Evolutionary conservation across 2,797 vertebrate species (phyloP).

Genomic region (Eidolon dupreanum): DNA sequence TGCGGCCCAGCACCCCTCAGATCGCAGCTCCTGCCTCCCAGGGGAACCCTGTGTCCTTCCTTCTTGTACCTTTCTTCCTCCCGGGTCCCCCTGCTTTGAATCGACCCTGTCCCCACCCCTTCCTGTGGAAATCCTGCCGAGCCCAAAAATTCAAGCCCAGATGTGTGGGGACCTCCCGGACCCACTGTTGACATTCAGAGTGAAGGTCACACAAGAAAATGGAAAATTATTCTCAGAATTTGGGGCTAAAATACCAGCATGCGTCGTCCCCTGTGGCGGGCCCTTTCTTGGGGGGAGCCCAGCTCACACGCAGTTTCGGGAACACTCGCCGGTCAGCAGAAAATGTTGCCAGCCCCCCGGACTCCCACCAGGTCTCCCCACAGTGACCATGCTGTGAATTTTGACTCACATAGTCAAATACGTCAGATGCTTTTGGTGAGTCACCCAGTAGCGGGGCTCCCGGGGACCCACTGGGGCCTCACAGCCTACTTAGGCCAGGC

Average conservation of each 20-base stretch:
- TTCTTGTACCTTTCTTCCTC: neutral
- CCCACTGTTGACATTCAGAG: neutral
- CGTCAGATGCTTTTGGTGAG: neutral
- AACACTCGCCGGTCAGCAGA: neutral
- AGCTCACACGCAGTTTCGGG: neutral
- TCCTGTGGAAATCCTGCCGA: neutral
- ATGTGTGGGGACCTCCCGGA: neutral
- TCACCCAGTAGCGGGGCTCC: neutral
- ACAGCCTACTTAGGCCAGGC: no score
- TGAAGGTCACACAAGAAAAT: neutral
- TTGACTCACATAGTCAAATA: neutral
- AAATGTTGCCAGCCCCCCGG: neutral
- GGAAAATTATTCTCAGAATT: constrained; percentile 62
- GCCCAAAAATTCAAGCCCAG: neutral
- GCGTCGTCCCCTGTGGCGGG: neutral
- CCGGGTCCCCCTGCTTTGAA: neutral
- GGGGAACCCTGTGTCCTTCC: neutral
- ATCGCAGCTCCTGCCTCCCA: neutral
- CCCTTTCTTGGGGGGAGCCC: neutral
- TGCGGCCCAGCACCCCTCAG: neutral
- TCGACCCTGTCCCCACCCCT: neutral
- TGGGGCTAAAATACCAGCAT: constrained; percentile 13
- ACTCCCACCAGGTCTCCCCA: neutral
- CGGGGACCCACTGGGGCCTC: neutral
- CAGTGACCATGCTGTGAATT: neutral